These are phyloP conservation scores for Macrotus californicus DNA, from an alignment of 2,113 vertebrate genomes.

Conservation along the genomic window DNA sequence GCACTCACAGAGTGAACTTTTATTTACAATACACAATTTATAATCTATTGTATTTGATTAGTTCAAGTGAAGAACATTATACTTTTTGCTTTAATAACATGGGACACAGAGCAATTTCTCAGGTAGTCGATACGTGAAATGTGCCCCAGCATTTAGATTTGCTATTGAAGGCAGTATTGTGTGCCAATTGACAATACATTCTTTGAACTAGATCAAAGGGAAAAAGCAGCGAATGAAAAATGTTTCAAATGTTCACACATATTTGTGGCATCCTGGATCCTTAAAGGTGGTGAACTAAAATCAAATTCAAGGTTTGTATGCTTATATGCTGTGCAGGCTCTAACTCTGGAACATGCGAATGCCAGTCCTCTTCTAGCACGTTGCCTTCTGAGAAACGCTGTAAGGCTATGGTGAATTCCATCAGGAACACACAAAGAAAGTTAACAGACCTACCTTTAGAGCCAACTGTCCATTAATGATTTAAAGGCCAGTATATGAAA, in stretches of 20 bases:
- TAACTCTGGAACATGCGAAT: constrained; percentile 84
- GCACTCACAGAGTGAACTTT: constrained; percentile 99
- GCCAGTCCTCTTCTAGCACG: constrained; percentile 78
- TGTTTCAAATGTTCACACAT: constrained; percentile 83
- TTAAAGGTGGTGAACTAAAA: constrained; percentile 79
- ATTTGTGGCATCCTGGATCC: constrained; percentile 92
- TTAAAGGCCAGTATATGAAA: constrained; percentile 79
- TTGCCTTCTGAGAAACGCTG: constrained; percentile 83
- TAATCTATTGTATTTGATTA: constrained; percentile 94
- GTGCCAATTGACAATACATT: constrained; percentile 82
- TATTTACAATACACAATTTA: constrained; percentile 99
- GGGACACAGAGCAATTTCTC: constrained; percentile 82
- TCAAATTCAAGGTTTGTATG: constrained; percentile 86
- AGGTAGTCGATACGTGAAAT: constrained; percentile 82
- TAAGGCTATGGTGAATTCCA: constrained; percentile 90
- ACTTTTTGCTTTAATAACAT: constrained; percentile 82
- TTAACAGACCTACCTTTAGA: constrained; percentile 82
- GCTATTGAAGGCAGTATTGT: constrained; percentile 87
- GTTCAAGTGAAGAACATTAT: constrained; percentile 87
- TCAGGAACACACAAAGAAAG: constrained; percentile 83
- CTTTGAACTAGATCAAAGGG: constrained; percentile 83
- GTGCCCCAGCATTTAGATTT: constrained; percentile 82
- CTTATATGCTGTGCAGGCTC: constrained; percentile 83
- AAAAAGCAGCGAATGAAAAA: constrained; percentile 86
- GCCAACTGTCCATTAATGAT: constrained; percentile 70